Conservation (phyloP, 1,140 invertebrate genomes). For the Anadara kagoshimensis region DNA sequence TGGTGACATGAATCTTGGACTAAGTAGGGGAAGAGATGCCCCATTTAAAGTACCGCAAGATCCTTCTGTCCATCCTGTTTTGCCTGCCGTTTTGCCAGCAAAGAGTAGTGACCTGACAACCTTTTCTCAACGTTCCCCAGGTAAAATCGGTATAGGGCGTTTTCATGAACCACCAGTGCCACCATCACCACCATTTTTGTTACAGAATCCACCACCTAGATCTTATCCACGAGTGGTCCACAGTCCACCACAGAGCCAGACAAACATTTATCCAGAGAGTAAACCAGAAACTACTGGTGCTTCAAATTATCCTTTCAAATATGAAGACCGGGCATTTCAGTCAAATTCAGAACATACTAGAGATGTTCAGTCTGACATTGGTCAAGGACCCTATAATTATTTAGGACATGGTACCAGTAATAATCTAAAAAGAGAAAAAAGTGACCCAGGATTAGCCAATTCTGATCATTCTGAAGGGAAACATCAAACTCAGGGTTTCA, state of each 20-base stretch:
- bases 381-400: too few species aligned
- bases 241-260: constrained; percentile 24
- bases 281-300: too few species aligned
- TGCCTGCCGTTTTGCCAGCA: constrained; percentile 59
- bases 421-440: not conserved
- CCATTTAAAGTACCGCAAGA: constrained; percentile 46
- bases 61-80: constrained; percentile 46
- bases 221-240: constrained; percentile 31
- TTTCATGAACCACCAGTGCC: constrained; percentile 27
- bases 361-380: not conserved
- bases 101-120: constrained; percentile 61
- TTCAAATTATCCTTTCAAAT: too few species aligned
- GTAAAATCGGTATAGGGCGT: constrained; percentile 35
- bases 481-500: not conserved
- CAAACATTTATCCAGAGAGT: too few species aligned
- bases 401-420: too few species aligned
- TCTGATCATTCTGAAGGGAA: not conserved
- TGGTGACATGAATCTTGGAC: constrained; percentile 31
- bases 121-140: constrained; percentile 55
- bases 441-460: not conserved
- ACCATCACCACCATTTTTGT: constrained; percentile 26
- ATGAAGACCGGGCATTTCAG: not conserved
- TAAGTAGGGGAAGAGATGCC: constrained; percentile 35
- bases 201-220: constrained; percentile 27
- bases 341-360: not conserved